A percentile compares a stretch with the other conserved stretches of the same genome.
These are phyloP conservation scores for Xiphorhynchus elegans DNA, from an alignment of 2,113 vertebrate genomes.

Conservation along the genomic window DNA sequence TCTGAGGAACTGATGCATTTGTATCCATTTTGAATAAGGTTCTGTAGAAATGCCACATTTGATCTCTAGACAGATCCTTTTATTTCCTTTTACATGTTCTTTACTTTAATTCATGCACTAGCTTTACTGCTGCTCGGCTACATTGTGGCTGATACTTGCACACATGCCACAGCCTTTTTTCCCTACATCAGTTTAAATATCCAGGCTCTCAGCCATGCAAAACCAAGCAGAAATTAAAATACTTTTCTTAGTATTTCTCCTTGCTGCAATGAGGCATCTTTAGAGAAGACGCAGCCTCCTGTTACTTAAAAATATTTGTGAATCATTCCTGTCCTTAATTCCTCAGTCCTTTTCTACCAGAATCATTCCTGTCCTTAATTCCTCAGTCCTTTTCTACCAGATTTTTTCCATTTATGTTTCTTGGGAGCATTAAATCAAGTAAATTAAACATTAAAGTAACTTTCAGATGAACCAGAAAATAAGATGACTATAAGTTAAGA, in stretches of 20 bases:
- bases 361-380: background rate
- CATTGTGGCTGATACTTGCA: constrained; percentile 4
- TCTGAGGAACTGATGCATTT: constrained; percentile 78
- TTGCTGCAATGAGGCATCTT: background rate
- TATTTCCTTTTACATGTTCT: constrained; percentile 69
- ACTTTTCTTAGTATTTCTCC: background rate
- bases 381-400: background rate
- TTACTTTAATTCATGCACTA: constrained; percentile 70
- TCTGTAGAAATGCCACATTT: constrained; percentile 75
- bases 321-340: background rate
- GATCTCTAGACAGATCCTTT: constrained; percentile 73
- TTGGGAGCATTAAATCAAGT: constrained; percentile 24
- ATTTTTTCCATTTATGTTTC: background rate
- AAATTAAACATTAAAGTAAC: constrained; percentile 30
- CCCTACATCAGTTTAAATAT: constrained; percentile 27
- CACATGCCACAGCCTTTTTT: constrained; percentile 36
- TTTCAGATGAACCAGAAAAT: constrained; percentile 25
- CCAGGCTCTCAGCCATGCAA: constrained; percentile 33
- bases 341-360: background rate
- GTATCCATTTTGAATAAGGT: constrained; percentile 79
- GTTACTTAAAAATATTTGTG: background rate
- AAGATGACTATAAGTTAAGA: background rate
- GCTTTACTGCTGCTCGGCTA: constrained; percentile 51
- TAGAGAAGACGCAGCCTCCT: background rate
- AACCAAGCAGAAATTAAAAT: constrained; percentile 16